Conservation (phyloP, 2,888 invertebrate species). For the Troides oblongomaculatus region DNA sequence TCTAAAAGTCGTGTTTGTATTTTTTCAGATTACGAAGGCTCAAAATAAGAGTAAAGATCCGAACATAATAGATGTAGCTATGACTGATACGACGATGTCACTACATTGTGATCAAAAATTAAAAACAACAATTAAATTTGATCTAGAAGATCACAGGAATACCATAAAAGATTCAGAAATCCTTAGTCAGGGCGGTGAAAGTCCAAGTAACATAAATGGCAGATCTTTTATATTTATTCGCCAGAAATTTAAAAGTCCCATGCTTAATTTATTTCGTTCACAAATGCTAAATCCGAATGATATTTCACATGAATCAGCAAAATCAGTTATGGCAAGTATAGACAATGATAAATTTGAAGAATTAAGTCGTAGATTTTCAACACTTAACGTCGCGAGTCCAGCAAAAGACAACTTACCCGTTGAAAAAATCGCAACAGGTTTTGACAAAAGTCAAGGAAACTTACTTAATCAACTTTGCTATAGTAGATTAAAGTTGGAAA, state of each 20-base stretch:
- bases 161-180: conserved; percentile 27
- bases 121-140: neutral
- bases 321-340: conserved; percentile 17
- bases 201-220: conserved; percentile 45
- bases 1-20: neutral
- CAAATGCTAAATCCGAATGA: conserved; percentile 24
- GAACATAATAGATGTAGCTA: neutral
- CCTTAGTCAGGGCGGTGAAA: conserved; percentile 22
- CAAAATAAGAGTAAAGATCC: neutral
- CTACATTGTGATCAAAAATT: conserved; percentile 1
- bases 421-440: conserved; percentile 9
- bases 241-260: conserved; percentile 43
- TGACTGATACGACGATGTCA: neutral
- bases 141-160: conserved; percentile 18
- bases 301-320: conserved; percentile 12
- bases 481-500: conserved; percentile 9
- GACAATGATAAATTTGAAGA: conserved; percentile 29
- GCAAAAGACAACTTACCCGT: conserved; percentile 9
- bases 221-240: conserved; percentile 61
- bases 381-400: conserved; percentile 14
- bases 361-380: conserved; percentile 27
- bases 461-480: conserved; percentile 16
- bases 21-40: conserved; percentile 11
- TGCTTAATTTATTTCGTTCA: conserved; percentile 25
- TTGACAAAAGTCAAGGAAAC: conserved; percentile 27